These are phyloP conservation scores for Anoncus sp. DNA, from an alignment of 2,888 invertebrate genomes.

Conservation along the genomic window DNA sequence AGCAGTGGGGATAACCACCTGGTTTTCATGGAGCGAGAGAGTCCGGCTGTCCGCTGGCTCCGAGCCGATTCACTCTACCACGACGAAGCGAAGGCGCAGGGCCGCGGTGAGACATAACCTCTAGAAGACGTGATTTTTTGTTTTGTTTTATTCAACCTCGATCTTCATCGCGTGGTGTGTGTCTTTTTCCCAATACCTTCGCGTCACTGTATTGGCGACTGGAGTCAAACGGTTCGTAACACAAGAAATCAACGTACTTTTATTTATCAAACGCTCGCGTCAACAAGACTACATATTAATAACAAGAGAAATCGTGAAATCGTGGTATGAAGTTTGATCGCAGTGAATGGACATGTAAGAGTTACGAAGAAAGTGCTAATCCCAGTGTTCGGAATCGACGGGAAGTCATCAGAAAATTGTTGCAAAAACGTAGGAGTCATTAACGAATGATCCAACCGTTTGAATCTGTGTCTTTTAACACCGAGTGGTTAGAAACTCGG, in stretches of 20 bases:
- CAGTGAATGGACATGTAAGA: slow-evolving; percentile 27
- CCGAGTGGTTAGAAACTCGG: slow-evolving; percentile 18
- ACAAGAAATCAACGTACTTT: background rate
- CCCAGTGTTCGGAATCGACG: slow-evolving; percentile 30
- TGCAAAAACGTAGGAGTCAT: slow-evolving; percentile 9
- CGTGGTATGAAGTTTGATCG: slow-evolving; percentile 13
- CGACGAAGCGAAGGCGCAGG: slow-evolving; percentile 72
- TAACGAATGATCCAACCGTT: slow-evolving; percentile 14
- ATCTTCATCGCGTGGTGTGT: slow-evolving; percentile 6
- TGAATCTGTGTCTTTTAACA: slow-evolving; percentile 18
- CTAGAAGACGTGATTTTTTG: slow-evolving; percentile 59
- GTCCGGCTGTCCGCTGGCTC: slow-evolving; percentile 62
- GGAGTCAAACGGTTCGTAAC: background rate
- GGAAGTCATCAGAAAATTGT: background rate
- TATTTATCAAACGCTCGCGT: background rate
- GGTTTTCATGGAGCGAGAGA: slow-evolving; percentile 70
- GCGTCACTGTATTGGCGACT: background rate
- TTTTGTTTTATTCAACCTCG: slow-evolving; percentile 5
- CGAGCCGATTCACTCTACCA: slow-evolving; percentile 73
- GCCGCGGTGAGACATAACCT: slow-evolving; percentile 57
- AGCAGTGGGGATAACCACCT: slow-evolving; percentile 73
- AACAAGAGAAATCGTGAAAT: background rate
- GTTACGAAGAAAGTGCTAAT: slow-evolving; percentile 22
- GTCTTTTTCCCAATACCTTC: background rate
- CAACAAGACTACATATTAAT: background rate